Conservation (phyloP, 2,888 invertebrate genomes). For the Aspidapion aeneum region DNA sequence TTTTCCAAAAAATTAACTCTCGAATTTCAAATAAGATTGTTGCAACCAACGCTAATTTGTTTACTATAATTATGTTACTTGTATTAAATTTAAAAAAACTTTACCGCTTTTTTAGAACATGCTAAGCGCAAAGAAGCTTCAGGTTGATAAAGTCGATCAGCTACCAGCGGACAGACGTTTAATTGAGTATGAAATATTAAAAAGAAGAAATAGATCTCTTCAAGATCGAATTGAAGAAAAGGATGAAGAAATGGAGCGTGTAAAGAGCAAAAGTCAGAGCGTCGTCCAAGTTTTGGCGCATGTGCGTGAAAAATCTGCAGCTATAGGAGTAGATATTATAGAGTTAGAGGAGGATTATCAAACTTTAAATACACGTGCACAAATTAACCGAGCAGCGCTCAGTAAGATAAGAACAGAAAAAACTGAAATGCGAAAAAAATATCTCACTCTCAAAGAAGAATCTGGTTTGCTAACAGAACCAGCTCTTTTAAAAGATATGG, state of each 20-base stretch:
- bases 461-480: slow-evolving; percentile 51
- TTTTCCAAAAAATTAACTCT: too few species aligned
- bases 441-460: slow-evolving; percentile 45
- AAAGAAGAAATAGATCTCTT: slow-evolving; percentile 52
- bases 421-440: slow-evolving; percentile 46
- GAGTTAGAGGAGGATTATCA: slow-evolving; percentile 26
- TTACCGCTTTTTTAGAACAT: slow-evolving; percentile 23
- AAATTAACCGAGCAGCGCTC: slow-evolving; percentile 37
- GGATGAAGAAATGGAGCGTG: slow-evolving; percentile 51
- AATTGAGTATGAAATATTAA: slow-evolving; percentile 55
- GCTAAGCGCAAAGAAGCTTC: slow-evolving; percentile 36
- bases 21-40: too few species aligned
- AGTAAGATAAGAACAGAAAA: slow-evolving; percentile 43
- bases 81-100: too few species aligned
- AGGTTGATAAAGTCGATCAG: slow-evolving; percentile 43
- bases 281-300: slow-evolving; percentile 52
- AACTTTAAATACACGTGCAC: not conserved
- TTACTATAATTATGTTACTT: too few species aligned
- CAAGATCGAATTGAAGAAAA: slow-evolving; percentile 55
- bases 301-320: slow-evolving; percentile 52
- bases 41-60: too few species aligned
- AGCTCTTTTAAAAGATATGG: slow-evolving; percentile 49
- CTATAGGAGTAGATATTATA: slow-evolving; percentile 37
- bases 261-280: slow-evolving; percentile 49
- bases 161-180: slow-evolving; percentile 51